Percentiles rank a stretch among this genome's conserved stretches.
Evolutionary conservation across 1,140 invertebrate species (phyloP).

Genomic region (Ceratosolen solmsi): DNA sequence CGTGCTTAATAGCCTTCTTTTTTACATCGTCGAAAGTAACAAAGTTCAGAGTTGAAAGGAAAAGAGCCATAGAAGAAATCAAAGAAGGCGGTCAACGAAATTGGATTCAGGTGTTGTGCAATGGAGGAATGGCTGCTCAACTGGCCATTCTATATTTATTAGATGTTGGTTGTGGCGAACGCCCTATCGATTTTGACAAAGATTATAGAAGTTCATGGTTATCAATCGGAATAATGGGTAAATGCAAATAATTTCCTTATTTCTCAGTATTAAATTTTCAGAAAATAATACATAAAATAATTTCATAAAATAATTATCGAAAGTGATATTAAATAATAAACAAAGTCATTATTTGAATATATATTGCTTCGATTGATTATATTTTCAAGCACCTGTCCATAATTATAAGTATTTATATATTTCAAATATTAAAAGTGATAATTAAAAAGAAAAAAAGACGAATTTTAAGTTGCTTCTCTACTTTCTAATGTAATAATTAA

Average conservation of each 20-base stretch:
- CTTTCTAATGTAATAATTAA: too few species aligned
- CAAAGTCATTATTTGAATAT: too few species aligned
- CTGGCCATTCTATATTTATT: conserved; percentile 86
- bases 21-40: conserved; percentile 87
- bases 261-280: too few species aligned
- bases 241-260: conserved; percentile 41
- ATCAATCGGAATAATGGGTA: conserved; percentile 84
- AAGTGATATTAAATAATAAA: too few species aligned
- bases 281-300: too few species aligned
- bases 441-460: too few species aligned
- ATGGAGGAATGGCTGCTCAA: conserved; percentile 88
- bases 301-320: too few species aligned
- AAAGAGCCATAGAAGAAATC: conserved; percentile 86
- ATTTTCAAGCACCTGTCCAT: neutral
- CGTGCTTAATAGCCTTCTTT: conserved; percentile 85
- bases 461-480: too few species aligned
- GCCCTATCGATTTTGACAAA: conserved; percentile 84
- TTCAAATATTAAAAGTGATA: neutral
- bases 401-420: neutral
- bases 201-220: conserved; percentile 88
- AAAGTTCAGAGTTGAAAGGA: conserved; percentile 81
- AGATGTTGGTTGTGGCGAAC: conserved; percentile 85
- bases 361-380: neutral
- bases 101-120: conserved; percentile 93
- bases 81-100: conserved; percentile 92